Evolutionary conservation across 1,140 invertebrate genomes (phyloP).

Genomic region (Phymorhynchus buccinoides): DNA sequence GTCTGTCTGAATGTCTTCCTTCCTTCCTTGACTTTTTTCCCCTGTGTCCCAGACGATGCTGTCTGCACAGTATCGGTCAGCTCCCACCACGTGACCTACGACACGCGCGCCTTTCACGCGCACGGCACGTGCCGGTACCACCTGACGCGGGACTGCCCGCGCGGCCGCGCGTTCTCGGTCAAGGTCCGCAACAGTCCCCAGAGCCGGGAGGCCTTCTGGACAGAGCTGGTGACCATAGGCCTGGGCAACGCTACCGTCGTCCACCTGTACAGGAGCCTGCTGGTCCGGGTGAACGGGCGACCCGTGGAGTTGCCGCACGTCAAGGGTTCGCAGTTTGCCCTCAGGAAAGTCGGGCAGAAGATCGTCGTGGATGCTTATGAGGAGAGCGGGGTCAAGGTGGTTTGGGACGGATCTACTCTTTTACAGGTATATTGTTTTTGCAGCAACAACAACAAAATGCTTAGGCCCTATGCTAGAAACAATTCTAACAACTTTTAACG

Average conservation of each 20-base stretch:
- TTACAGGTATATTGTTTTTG: too few relatives aligned
- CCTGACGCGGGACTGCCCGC: background rate
- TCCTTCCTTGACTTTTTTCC: background rate
- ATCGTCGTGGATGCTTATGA: background rate
- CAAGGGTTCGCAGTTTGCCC: background rate
- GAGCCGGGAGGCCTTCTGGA: background rate
- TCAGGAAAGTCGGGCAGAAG: background rate
- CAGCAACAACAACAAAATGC: too few relatives aligned
- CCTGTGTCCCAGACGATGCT: background rate
- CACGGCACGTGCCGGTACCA: constrained; percentile 18
- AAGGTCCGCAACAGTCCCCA: constrained; percentile 15
- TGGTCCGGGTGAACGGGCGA: background rate
- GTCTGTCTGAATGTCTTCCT: background rate
- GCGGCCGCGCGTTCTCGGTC: background rate
- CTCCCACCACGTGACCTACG: constrained; percentile 20
- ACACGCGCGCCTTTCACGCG: background rate
- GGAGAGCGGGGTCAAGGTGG: background rate
- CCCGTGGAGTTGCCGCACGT: background rate
- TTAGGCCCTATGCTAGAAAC: too few relatives aligned
- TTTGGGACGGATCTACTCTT: background rate
- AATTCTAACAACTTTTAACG: too few relatives aligned
- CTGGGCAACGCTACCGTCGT: background rate
- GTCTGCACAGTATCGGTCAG: background rate
- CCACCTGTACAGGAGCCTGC: background rate
- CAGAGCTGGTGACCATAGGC: constrained; percentile 1